Evolutionary conservation across 2,888 invertebrate species (phyloP).

Genomic region (Drosophila austrosaltans): DNA sequence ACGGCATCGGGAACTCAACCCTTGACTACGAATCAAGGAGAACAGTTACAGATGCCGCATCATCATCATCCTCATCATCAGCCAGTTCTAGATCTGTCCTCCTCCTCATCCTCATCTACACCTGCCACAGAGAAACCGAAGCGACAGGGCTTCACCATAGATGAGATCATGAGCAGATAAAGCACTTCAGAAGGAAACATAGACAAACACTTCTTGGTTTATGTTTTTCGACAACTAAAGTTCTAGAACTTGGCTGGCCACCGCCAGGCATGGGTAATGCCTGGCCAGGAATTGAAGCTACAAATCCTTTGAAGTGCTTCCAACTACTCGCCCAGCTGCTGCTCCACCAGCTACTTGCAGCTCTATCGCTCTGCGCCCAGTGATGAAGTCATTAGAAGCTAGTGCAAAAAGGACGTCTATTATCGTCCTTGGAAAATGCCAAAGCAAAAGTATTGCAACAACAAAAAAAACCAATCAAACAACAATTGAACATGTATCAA

Average conservation of each 20-base stretch:
- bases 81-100: slow-evolving; percentile 85
- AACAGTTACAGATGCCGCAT: slow-evolving; percentile 48
- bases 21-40: slow-evolving; percentile 63
- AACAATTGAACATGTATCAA: slow-evolving; percentile 54
- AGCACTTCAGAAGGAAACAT: slow-evolving; percentile 43
- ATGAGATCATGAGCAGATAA: slow-evolving; percentile 94
- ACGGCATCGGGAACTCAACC: slow-evolving; percentile 50
- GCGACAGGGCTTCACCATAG: slow-evolving; percentile 92
- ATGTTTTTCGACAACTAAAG: slow-evolving; percentile 24
- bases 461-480: slow-evolving; percentile 50
- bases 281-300: slow-evolving; percentile 55
- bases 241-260: slow-evolving; percentile 27
- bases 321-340: slow-evolving; percentile 11
- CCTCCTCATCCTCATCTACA: slow-evolving; percentile 61
- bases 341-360: background rate
- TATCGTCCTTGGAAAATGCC: slow-evolving; percentile 63
- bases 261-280: slow-evolving; percentile 77
- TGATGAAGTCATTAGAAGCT: slow-evolving; percentile 25
- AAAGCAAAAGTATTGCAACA: slow-evolving; percentile 71
- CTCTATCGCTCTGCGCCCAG: slow-evolving; percentile 27
- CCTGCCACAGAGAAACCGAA: slow-evolving; percentile 83
- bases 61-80: slow-evolving; percentile 31
- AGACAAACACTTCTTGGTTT: slow-evolving; percentile 36
- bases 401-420: slow-evolving; percentile 16
- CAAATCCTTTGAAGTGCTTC: slow-evolving; percentile 16